A percentile compares a stretch with the other conserved stretches of the same genome.
These are phyloP conservation scores for Plagodis pulveraria DNA, from an alignment of 2,888 invertebrate genomes.

Conservation along the genomic window DNA sequence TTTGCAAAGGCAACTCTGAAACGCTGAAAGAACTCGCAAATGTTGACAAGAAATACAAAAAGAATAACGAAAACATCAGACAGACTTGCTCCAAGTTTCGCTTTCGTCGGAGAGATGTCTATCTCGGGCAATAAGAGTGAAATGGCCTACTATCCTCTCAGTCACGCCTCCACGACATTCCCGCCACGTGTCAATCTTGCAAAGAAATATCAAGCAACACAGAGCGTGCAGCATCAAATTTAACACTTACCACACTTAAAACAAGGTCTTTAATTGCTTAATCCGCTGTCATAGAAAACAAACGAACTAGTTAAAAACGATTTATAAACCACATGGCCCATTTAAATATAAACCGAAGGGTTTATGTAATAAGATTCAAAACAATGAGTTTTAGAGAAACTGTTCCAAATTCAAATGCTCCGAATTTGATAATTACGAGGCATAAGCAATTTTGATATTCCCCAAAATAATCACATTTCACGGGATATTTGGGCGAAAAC, in stretches of 20 bases:
- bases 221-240: slow-evolving; percentile 56
- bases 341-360: slow-evolving; percentile 48
- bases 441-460: slow-evolving; percentile 46
- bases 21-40: too few relatives aligned
- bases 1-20: too few relatives aligned
- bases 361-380: slow-evolving; percentile 42
- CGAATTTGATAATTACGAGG: slow-evolving; percentile 43
- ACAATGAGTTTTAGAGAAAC: slow-evolving; percentile 41
- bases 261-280: slow-evolving; percentile 62
- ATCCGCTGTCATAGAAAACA: slow-evolving; percentile 42
- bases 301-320: slow-evolving; percentile 20
- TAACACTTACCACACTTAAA: slow-evolving; percentile 60
- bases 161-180: slow-evolving; percentile 61
- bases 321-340: slow-evolving; percentile 27
- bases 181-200: slow-evolving; percentile 73
- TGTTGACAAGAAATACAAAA: slow-evolving; percentile 26
- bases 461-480: slow-evolving; percentile 24
- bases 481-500: slow-evolving; percentile 1
- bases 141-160: slow-evolving; percentile 54
- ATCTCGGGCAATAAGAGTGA: slow-evolving; percentile 67
- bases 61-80: slow-evolving; percentile 62
- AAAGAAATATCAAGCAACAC: slow-evolving; percentile 56
- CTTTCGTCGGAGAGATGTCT: slow-evolving; percentile 72
- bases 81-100: slow-evolving; percentile 61
- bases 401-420: slow-evolving; percentile 59